A percentile compares a stretch with the other conserved stretches of the same genome.
These are phyloP conservation scores for Adelges cooleyi DNA, from an alignment of 1,140 invertebrate genomes.

Conservation along the genomic window DNA sequence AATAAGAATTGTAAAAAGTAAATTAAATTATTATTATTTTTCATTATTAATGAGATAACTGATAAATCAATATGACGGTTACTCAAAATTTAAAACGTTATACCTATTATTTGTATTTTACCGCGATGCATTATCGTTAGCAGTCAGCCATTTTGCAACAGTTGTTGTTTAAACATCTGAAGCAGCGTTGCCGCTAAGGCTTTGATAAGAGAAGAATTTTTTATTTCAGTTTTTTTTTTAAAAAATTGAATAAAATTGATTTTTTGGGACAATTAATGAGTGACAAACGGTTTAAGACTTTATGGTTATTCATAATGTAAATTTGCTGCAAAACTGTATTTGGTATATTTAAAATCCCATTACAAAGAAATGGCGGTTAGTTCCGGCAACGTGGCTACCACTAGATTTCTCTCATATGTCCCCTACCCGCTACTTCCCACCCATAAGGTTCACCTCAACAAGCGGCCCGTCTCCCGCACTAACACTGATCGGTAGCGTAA, in stretches of 20 bases:
- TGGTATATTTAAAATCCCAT: not conserved
- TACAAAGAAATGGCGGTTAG: constrained; percentile 10
- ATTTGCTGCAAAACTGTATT: not conserved
- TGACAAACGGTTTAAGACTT: no score
- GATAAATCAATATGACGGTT: no score
- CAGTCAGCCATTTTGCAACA: constrained; percentile 27
- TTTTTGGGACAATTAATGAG: no score
- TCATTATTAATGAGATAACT: no score
- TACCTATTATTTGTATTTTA: constrained; percentile 27
- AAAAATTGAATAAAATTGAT: no score
- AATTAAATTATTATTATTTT: no score
- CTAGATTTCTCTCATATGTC: constrained; percentile 27
- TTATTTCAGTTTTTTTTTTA: not conserved
- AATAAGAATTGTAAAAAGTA: no score
- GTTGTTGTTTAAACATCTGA: constrained; percentile 19
- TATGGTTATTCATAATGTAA: no score
- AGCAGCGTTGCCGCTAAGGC: not conserved
- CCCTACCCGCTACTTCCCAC: not conserved
- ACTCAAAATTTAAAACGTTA: no score
- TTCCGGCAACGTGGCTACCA: constrained; percentile 13
- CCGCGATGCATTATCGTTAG: constrained; percentile 14
- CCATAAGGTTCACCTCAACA: constrained; percentile 23
- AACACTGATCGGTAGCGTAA: constrained; percentile 26
- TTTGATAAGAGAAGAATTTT: not conserved
- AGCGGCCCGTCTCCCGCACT: constrained; percentile 28